phyloP scores from a whole-genome alignment of 2,113 vertebrate genomes.

The Heterocephalus glaber region DNA sequence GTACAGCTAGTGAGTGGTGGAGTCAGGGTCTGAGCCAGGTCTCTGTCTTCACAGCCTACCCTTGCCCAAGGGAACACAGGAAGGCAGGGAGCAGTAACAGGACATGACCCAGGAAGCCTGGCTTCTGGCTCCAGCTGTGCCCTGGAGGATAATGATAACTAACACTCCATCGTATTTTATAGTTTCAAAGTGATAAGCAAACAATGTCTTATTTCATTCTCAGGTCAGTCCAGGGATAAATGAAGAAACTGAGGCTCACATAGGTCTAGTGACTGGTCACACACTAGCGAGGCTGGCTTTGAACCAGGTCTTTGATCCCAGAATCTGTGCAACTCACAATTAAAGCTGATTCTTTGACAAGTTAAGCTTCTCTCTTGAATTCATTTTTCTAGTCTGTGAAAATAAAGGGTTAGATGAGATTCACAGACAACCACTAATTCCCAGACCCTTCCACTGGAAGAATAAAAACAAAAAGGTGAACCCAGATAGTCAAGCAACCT shows the following conservation, averaged over 20 bases:
- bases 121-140: neutral
- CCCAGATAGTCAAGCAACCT: slow-evolving; percentile 12
- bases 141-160: neutral
- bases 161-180: neutral
- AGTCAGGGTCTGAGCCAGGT: neutral
- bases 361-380: slow-evolving; percentile 9
- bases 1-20: neutral
- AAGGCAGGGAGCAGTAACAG: neutral
- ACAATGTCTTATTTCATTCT: neutral
- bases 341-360: slow-evolving; percentile 19
- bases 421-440: neutral
- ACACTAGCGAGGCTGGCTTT: neutral
- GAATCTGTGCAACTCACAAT: neutral
- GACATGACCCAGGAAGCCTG: neutral
- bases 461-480: neutral
- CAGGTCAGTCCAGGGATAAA: neutral
- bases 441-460: neutral
- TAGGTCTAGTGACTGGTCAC: neutral
- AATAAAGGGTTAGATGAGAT: slow-evolving; percentile 22
- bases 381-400: slow-evolving; percentile 16
- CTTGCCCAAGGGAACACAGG: rapidly evolving
- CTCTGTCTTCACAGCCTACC: neutral
- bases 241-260: neutral
- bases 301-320: neutral
- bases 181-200: neutral